These are phyloP conservation scores for Macrocentrus cingulum DNA, from an alignment of 1,140 invertebrate genomes.

Conservation along the genomic window DNA sequence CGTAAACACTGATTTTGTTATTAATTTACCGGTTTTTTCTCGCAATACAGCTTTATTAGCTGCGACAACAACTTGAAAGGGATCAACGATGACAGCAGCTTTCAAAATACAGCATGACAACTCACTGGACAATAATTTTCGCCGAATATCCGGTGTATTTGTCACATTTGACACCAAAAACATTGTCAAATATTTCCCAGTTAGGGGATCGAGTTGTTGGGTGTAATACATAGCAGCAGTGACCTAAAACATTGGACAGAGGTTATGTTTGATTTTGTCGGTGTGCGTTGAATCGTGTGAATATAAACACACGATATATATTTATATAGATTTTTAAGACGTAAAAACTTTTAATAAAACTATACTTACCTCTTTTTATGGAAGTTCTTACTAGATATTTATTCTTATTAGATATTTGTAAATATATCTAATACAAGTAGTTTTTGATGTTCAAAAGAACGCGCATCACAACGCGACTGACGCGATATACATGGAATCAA, in stretches of 20 bases:
- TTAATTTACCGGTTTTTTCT: slow-evolving; percentile 57
- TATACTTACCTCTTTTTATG: no score
- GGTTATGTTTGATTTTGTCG: neutral
- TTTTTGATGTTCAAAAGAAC: no score
- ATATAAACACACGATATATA: no score
- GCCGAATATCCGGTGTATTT: slow-evolving; percentile 61
- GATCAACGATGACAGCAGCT: slow-evolving; percentile 64
- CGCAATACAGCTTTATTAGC: slow-evolving; percentile 68
- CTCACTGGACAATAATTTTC: slow-evolving; percentile 59
- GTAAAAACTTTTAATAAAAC: no score
- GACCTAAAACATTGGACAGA: slow-evolving; percentile 5
- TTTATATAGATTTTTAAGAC: no score
- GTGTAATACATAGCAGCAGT: slow-evolving; percentile 32
- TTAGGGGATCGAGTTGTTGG: slow-evolving; percentile 54
- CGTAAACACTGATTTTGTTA: slow-evolving; percentile 65
- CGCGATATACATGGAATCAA: no score
- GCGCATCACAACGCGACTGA: no score
- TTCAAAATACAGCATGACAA: slow-evolving; percentile 67
- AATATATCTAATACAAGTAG: no score
- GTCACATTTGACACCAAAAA: slow-evolving; percentile 64
- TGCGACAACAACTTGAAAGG: slow-evolving; percentile 68
- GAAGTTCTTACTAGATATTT: no score
- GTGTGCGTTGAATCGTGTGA: no score
- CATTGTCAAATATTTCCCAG: slow-evolving; percentile 57
- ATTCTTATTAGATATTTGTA: no score